A percentile compares a stretch with the other conserved stretches of the same genome.
Conservation (phyloP, 2,113 vertebrate species). For the Dermatemys mawii region DNA sequence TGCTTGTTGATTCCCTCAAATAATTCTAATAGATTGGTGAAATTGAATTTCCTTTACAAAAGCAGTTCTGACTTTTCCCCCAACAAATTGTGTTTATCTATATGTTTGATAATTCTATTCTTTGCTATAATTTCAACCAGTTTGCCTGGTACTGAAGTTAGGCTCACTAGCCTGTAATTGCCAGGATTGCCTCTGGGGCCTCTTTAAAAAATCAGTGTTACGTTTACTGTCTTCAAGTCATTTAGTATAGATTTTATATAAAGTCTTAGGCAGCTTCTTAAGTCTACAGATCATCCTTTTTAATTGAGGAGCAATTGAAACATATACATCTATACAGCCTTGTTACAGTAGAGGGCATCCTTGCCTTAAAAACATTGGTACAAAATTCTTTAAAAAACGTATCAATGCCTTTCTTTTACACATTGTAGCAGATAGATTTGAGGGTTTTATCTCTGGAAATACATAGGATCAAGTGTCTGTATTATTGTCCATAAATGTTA, state of each 20-base stretch:
- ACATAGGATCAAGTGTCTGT: constrained; percentile 24
- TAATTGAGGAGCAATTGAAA: neutral
- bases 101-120: neutral
- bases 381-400: neutral
- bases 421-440: neutral
- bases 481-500: constrained; percentile 59
- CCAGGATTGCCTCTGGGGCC: neutral
- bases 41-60: too few species aligned
- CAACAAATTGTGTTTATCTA: neutral
- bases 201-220: neutral
- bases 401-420: neutral
- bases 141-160: neutral
- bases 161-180: neutral
- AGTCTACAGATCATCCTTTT: neutral
- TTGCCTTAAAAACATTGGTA: constrained; percentile 54
- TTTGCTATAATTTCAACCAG: neutral
- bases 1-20: neutral
- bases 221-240: neutral
- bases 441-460: constrained; percentile 40
- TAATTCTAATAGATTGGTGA: neutral
- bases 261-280: fast-evolving
- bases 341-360: constrained; percentile 59
- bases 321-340: neutral
- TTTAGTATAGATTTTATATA: neutral
- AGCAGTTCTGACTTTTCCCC: too few species aligned